Evolutionary conservation across 1,140 invertebrate species (phyloP), one percentile per base, ranked within the genome.

Genomic region (Plodia interpunctella): DNA sequence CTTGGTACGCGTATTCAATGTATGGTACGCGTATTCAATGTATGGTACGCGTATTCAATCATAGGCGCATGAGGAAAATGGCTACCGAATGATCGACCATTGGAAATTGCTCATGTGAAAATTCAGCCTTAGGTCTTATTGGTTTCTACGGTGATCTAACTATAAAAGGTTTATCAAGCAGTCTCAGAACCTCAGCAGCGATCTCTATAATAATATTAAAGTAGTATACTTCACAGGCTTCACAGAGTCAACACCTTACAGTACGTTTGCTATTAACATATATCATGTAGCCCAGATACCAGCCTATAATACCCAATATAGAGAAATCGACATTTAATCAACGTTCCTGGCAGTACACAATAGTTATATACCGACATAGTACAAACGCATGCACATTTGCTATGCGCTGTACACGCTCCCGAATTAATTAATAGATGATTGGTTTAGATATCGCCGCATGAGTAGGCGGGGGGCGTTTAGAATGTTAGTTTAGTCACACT

Each of bases 371-470:
- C 30, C 13, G 15, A 44, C 38, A 44, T 44, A 32, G 8, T 32
- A 44, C 38, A 44, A 44, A 44, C 38, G 11, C 30, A 44, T 44
- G 15, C 32, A 35, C 38, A 44, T 44, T 32, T 17, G 38, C 38
- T 44, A 44, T 44, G 38, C 15, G 38, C 38, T 11, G 30, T 44
- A 44, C 38, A 44, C 38, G 38, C 15, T 57, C 15, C 55, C 10
- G 44, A 49, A 69, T 71, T 74, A 71, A 74, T 74, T 74, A 74
- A 71, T 71, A 66, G 68, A 66, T 71, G 62, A 68, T 74, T 67
- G 69, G 58, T 74, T 68, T 60, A 68, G 63, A 65, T 72, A 72
- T 62, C 61, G 38, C 28, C 38, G 38, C 38, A 15, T 44, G 13
- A 44, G 38, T 44, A 44, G 38, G 38, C 38, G 2, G 38, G 21